These are phyloP conservation scores for Nymphalis polychloros DNA, from an alignment of 2,888 invertebrate genomes.

Conservation along the genomic window DNA sequence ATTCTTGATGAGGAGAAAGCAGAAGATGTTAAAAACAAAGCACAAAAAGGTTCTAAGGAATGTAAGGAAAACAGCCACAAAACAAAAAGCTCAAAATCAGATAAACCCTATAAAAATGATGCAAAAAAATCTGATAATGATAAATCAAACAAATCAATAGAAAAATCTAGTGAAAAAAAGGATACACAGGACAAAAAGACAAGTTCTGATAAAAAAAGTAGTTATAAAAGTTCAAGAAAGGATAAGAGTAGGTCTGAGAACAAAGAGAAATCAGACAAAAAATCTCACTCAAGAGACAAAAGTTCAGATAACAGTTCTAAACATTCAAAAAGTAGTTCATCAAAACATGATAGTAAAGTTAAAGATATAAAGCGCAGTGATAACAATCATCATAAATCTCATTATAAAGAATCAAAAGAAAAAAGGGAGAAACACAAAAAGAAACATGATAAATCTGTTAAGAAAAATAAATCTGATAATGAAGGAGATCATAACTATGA, in stretches of 20 bases:
- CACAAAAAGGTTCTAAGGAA: conserved; percentile 37
- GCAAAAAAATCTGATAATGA: conserved; percentile 48
- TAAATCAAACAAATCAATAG: conserved; percentile 48
- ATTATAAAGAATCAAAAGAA: conserved; percentile 55
- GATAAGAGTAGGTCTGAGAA: conserved; percentile 57
- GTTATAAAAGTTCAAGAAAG: conserved; percentile 62
- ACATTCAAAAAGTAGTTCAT: conserved; percentile 33
- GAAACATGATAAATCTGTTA: conserved; percentile 39
- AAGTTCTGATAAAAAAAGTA: conserved; percentile 55
- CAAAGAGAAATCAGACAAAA: conserved; percentile 57
- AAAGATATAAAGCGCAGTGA: conserved; percentile 53
- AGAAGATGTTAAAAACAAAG: conserved; percentile 35
- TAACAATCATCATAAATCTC: conserved; percentile 50
- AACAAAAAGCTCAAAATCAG: conserved; percentile 40
- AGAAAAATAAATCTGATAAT: conserved; percentile 49
- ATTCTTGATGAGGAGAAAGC: conserved; percentile 75
- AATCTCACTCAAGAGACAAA: conserved; percentile 44
- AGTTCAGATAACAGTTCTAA: conserved; percentile 29
- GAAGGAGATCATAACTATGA: conserved; percentile 50
- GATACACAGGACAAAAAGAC: conserved; percentile 48
- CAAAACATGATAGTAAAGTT: conserved; percentile 41
- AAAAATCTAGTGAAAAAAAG: conserved; percentile 49
- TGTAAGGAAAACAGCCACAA: conserved; percentile 36
- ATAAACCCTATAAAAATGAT: conserved; percentile 44
- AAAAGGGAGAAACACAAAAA: conserved; percentile 50